These are phyloP conservation scores for Drosophila guanche DNA, from an alignment of 1,140 invertebrate species.

Conservation along the genomic window DNA sequence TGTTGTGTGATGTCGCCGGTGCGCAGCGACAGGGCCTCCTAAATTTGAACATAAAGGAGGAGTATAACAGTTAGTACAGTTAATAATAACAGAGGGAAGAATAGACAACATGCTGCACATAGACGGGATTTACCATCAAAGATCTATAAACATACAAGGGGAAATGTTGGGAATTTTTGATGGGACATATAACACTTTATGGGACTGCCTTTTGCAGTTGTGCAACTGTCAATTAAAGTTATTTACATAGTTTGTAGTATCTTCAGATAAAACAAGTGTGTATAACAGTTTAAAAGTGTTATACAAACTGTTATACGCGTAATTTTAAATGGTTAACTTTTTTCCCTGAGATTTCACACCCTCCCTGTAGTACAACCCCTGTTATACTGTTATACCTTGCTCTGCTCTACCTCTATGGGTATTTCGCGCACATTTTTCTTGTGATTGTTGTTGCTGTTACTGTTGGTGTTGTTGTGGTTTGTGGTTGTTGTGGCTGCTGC, in stretches of 20 bases:
- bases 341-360: background rate
- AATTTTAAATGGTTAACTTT: no score
- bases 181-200: no score
- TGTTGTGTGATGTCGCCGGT: conserved; percentile 92
- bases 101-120: conserved; percentile 20
- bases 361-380: background rate
- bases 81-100: background rate
- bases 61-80: conserved; percentile 18
- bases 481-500: conserved; percentile 40
- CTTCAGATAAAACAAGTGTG: no score
- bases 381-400: conserved; percentile 65
- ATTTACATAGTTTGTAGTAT: no score
- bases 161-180: no score
- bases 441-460: conserved; percentile 40
- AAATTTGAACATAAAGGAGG: background rate
- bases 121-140: background rate
- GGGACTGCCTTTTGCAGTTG: no score
- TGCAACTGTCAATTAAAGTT: no score
- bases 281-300: conserved; percentile 4
- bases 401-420: conserved; percentile 82
- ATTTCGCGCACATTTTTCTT: conserved; percentile 80
- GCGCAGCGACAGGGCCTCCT: conserved; percentile 92
- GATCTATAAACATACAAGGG: no score
- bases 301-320: conserved; percentile 18
- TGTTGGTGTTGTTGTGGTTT: conserved; percentile 49